phyloP scores from a whole-genome alignment of 2,888 invertebrate species.

The Eupithecia subumbrata region DNA sequence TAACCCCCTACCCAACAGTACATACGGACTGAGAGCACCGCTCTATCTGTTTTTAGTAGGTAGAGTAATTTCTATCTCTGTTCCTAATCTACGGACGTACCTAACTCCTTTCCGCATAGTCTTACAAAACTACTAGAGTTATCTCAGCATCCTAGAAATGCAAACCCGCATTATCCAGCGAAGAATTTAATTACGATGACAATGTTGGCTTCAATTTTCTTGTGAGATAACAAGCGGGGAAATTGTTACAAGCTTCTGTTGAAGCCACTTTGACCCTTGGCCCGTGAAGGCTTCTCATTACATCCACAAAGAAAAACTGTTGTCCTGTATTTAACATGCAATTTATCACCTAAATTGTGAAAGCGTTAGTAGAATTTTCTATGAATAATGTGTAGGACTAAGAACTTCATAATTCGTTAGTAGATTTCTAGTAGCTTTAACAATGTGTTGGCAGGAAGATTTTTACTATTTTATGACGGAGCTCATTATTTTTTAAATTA shows the following conservation, averaged over 20 bases:
- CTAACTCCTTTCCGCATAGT: neutral
- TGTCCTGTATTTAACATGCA: conserved; percentile 52
- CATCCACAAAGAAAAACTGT: conserved; percentile 65
- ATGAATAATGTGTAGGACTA: neutral
- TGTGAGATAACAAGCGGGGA: conserved; percentile 72
- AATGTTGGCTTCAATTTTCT: conserved; percentile 77
- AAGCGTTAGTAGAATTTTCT: conserved; percentile 5
- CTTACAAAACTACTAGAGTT: conserved; percentile 2
- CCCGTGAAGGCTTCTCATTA: conserved; percentile 78
- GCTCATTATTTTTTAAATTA: no score
- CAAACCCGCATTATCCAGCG: conserved; percentile 45
- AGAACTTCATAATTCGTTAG: neutral
- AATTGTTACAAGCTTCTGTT: conserved; percentile 41
- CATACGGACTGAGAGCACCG: no score
- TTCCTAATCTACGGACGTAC: no score
- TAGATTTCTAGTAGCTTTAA: neutral
- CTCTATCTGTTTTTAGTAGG: no score
- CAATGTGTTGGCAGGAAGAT: neutral
- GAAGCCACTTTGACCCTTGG: conserved; percentile 68
- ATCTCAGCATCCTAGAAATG: conserved; percentile 40
- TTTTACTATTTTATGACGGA: neutral
- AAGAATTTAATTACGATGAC: conserved; percentile 81
- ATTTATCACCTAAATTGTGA: conserved; percentile 34
- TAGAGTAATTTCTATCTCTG: no score
- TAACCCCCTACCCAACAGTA: no score